Conservation (phyloP, 2,888 invertebrate species). For the Pheosia tremula region DNA sequence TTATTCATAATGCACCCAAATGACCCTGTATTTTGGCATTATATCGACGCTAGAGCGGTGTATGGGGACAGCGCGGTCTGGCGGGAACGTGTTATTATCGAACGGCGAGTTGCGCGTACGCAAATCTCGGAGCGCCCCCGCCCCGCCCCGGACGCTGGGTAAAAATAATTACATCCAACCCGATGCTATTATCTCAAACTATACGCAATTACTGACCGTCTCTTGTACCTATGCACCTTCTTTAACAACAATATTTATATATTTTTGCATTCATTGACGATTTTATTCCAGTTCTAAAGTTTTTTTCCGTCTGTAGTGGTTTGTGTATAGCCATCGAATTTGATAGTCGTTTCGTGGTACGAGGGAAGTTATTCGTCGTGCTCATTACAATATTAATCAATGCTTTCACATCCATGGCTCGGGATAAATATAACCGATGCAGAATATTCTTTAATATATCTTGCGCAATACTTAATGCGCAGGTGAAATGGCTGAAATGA, state of each 20-base stretch:
- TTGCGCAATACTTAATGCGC: slow-evolving; percentile 61
- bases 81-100: slow-evolving; percentile 51
- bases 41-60: not conserved
- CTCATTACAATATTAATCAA: slow-evolving; percentile 82
- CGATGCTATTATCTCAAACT: slow-evolving; percentile 71
- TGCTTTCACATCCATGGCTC: slow-evolving; percentile 60
- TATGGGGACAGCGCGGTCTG: slow-evolving; percentile 34
- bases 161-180: slow-evolving; percentile 73
- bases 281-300: not conserved
- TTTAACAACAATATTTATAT: not conserved
- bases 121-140: slow-evolving; percentile 60
- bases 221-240: slow-evolving; percentile 30
- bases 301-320: not conserved
- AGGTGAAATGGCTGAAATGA: slow-evolving; percentile 52
- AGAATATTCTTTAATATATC: slow-evolving; percentile 61
- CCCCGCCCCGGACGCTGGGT: slow-evolving; percentile 49
- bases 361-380: slow-evolving; percentile 52
- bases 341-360: slow-evolving; percentile 30
- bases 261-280: slow-evolving; percentile 15
- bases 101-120: slow-evolving; percentile 55
- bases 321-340: slow-evolving; percentile 8
- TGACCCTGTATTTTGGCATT: not conserved
- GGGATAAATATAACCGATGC: slow-evolving; percentile 61
- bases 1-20: slow-evolving; percentile 6
- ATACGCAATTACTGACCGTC: slow-evolving; percentile 71